Percentiles rank a stretch among this genome's conserved stretches.
These are phyloP conservation scores for Nephrotoma appendiculata DNA, from an alignment of 2,888 invertebrate species.

Conservation along the genomic window DNA sequence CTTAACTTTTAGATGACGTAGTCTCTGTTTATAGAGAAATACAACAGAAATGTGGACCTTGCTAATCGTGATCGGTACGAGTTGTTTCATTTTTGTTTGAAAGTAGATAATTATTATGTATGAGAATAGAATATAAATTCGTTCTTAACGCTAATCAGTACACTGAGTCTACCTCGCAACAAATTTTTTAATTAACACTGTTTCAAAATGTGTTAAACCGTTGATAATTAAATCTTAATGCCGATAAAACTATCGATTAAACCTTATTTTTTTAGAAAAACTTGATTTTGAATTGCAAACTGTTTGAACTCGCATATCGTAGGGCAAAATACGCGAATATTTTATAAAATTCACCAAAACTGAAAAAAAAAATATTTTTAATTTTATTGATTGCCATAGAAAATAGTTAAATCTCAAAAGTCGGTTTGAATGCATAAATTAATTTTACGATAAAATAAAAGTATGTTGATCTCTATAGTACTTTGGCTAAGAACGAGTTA, in stretches of 20 bases:
- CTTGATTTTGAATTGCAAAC: not conserved
- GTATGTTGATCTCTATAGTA: too few relatives aligned
- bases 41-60: not conserved
- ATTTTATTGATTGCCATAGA: too few relatives aligned
- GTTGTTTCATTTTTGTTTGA: not conserved
- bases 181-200: not conserved
- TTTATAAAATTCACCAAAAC: too few relatives aligned
- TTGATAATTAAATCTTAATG: not conserved
- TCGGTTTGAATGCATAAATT: too few relatives aligned
- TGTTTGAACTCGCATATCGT: not conserved
- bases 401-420: too few relatives aligned
- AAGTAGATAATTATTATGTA: not conserved
- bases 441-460: too few relatives aligned
- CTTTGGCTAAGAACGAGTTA: too few relatives aligned
- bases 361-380: too few relatives aligned
- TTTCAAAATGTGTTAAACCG: not conserved
- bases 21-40: too few relatives aligned
- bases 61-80: not conserved
- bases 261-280: not conserved
- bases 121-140: too few relatives aligned
- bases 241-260: not conserved
- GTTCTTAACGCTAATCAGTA: not conserved
- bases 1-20: too few relatives aligned
- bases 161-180: not conserved
- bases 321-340: not conserved